Evolutionary conservation across 1,140 invertebrate species (phyloP), one percentile per base, ranked within the genome.

Genomic region (Oryzaephilus surinamensis): DNA sequence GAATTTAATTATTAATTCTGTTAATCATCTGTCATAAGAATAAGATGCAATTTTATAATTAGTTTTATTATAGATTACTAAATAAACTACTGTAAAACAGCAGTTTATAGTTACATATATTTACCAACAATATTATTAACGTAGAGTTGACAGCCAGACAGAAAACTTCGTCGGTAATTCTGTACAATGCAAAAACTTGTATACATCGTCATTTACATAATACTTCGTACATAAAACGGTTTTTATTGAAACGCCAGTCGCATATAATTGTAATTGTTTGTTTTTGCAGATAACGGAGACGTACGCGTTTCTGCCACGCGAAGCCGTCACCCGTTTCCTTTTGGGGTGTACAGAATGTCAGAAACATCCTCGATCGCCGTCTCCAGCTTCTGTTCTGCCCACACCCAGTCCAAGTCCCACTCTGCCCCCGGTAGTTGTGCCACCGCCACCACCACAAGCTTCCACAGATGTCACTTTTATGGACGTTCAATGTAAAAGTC

Each of bases 331-430:
- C 26, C 79, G 87, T 48, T 96, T 95, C 64, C 76, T 96, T 17
- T 79, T 93, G 52, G 86, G 88, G 43, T 93, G 90, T 62, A 79
- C 84, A n/a, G 88, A 93, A 58, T 94, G 90, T 61, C 88, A 92
- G 56, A 79, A 88, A 54, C 77, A 87, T 39, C 84, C 88, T 47
- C 76, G 85, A 48, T 79, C 84, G 33, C 72, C 76, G 1, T 83
- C 80, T 28, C 75, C 75, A 21, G 35, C 38, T 0, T 67, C 69
- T 0, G 57, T 70, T 2, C 48, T 60, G 36, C 70, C 69, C 3
- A 71, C 70, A 1, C 69, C 70, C 5, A 70, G 68, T 15, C 69
- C 69, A 6, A 72, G 67, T 18, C 66, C 70, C 8, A 71, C 70
- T 11, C 58, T 70, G 45, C 65, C 70, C 24, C 37, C 44, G 34